These are phyloP conservation scores for Numenius phaeopus DNA, from an alignment of 2,797 vertebrate genomes.

Conservation along the genomic window DNA sequence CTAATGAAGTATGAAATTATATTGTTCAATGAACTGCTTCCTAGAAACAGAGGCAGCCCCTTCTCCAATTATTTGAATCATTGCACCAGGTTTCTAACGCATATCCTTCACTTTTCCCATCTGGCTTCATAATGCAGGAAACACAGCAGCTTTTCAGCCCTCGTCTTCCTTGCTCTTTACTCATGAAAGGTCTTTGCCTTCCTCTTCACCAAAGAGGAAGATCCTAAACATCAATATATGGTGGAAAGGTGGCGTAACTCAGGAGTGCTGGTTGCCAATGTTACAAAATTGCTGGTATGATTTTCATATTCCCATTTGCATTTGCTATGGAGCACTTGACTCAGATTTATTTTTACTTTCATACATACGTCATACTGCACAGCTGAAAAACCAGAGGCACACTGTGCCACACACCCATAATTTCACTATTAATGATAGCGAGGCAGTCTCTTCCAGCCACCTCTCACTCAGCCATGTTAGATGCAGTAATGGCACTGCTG, in stretches of 20 bases:
- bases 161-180: neutral
- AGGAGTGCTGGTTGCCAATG: neutral
- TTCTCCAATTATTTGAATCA: neutral
- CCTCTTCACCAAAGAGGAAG: neutral
- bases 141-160: neutral
- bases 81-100: neutral
- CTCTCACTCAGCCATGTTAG: neutral
- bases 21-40: neutral
- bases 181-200: neutral
- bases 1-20: neutral
- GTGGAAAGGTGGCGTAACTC: neutral
- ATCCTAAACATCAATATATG: neutral
- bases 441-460: neutral
- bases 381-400: neutral
- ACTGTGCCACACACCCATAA: rapidly evolving
- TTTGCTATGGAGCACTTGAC: neutral
- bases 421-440: rapidly evolving
- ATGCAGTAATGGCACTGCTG: neutral
- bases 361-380: neutral
- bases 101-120: neutral
- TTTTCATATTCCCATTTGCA: neutral
- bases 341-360: neutral
- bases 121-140: neutral
- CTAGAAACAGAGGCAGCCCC: neutral
- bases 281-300: neutral